Evolutionary conservation across 2,797 vertebrate genomes (phyloP).

Genomic region (Hypotaenidia okinawae): DNA sequence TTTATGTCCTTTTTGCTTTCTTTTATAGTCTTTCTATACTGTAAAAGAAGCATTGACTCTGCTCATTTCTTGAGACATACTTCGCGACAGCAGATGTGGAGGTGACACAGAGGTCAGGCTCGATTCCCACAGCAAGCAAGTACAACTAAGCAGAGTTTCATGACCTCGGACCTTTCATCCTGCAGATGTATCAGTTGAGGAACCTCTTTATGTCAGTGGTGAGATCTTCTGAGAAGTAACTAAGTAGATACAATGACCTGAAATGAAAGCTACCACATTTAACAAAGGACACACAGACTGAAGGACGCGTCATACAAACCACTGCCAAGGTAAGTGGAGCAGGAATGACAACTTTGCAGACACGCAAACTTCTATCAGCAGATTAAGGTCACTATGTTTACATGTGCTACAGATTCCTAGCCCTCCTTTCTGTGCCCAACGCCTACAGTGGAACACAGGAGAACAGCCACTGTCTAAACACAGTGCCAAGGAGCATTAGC

Average conservation of each 20-base stretch:
- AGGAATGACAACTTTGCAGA: background rate
- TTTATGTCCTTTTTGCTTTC: background rate
- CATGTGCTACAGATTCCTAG: background rate
- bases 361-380: conserved; percentile 10
- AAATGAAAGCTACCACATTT: background rate
- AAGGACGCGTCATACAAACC: background rate
- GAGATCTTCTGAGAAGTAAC: conserved; percentile 3
- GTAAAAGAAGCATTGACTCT: background rate
- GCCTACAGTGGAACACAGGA: background rate
- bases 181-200: background rate
- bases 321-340: background rate
- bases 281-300: background rate
- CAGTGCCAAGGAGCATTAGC: background rate
- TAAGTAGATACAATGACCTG: background rate
- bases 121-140: background rate
- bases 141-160: background rate
- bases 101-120: background rate
- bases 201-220: conserved; percentile 7
- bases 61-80: background rate
- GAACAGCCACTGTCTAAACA: background rate
- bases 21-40: background rate
- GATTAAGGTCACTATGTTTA: conserved; percentile 36
- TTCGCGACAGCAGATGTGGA: background rate
- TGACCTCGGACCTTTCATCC: conserved; percentile 10
- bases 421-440: background rate